phyloP scores from a whole-genome alignment of 2,888 invertebrate species.

The Seira sanloemensis region DNA sequence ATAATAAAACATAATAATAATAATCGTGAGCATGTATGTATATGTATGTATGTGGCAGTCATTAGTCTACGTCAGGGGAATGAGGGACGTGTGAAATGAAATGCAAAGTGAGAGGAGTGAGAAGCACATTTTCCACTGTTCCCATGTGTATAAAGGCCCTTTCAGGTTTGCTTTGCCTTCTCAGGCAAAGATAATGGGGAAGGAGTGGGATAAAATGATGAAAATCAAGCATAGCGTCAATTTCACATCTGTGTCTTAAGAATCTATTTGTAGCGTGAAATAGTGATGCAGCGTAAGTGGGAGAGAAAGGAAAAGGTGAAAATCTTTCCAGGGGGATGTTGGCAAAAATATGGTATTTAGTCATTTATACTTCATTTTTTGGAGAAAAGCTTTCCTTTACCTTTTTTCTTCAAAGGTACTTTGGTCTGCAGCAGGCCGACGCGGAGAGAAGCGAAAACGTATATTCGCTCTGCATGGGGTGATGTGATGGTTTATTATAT shows the following conservation, averaged over 20 bases:
- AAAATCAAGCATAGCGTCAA: constrained; percentile 20
- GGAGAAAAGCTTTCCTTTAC: not conserved
- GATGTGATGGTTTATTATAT: not conserved
- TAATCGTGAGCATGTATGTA: constrained; percentile 33
- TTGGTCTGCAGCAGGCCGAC: too few relatives aligned
- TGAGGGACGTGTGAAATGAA: constrained; percentile 14
- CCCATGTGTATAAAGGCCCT: not conserved
- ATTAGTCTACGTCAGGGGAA: constrained; percentile 39
- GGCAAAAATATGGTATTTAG: too few relatives aligned
- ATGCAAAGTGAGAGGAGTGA: not conserved
- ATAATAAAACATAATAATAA: not conserved
- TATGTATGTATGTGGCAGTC: constrained; percentile 11
- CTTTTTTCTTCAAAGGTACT: not conserved
- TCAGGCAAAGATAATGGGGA: constrained; percentile 14
- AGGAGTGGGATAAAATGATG: constrained; percentile 4
- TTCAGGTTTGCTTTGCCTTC: constrained; percentile 6
- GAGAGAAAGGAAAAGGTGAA: too few relatives aligned
- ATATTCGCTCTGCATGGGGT: not conserved
- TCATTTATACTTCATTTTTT: too few relatives aligned
- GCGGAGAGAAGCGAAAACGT: not conserved
- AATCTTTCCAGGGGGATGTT: too few relatives aligned
- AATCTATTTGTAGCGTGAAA: not conserved
- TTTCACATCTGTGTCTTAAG: constrained; percentile 26
- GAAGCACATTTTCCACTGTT: not conserved
- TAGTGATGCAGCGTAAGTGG: too few relatives aligned